Percentiles rank a stretch among this genome's conserved stretches.
phyloP scores from a whole-genome alignment of 2,797 vertebrate genomes.

The Sebastes oblongus region DNA sequence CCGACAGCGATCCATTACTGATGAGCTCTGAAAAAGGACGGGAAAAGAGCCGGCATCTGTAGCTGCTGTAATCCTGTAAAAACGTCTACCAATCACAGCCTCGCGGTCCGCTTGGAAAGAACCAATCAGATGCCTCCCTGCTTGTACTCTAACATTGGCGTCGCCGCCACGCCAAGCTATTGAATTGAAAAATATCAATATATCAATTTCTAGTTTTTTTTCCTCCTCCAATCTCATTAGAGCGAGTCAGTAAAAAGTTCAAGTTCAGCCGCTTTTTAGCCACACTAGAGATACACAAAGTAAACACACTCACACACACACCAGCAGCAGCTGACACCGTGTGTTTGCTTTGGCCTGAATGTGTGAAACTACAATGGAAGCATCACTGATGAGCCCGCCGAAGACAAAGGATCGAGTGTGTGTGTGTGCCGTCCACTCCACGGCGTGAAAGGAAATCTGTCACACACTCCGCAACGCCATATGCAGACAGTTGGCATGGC shows the following conservation, averaged over 20 bases:
- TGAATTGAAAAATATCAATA: slow-evolving; percentile 12
- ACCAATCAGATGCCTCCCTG: too few species aligned
- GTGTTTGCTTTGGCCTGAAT: slow-evolving; percentile 69
- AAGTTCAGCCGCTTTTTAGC: slow-evolving; percentile 28
- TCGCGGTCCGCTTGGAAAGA: too few species aligned
- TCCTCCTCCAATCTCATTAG: not conserved
- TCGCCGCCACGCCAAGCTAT: not conserved
- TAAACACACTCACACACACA: slow-evolving; percentile 13
- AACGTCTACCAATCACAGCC: too few species aligned
- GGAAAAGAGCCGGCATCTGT: rapidly evolving
- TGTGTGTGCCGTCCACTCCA: slow-evolving; percentile 29
- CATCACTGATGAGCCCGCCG: slow-evolving; percentile 49
- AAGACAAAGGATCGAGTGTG: slow-evolving; percentile 62
- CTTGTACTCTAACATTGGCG: too few species aligned
- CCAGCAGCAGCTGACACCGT: slow-evolving; percentile 52
- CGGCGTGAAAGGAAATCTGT: slow-evolving; percentile 55
- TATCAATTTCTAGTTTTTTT: not conserved
- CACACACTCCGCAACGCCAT: slow-evolving; percentile 56
- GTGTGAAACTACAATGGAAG: slow-evolving; percentile 68
- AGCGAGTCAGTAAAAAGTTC: slow-evolving; percentile 28
- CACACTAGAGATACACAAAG: slow-evolving; percentile 8
- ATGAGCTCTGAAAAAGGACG: too few species aligned
- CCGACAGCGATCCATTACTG: too few species aligned
- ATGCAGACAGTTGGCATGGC: slow-evolving; percentile 66
- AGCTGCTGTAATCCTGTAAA: too few species aligned